phyloP scores from a whole-genome alignment of 2,888 invertebrate species.

The Dusona sp. region DNA sequence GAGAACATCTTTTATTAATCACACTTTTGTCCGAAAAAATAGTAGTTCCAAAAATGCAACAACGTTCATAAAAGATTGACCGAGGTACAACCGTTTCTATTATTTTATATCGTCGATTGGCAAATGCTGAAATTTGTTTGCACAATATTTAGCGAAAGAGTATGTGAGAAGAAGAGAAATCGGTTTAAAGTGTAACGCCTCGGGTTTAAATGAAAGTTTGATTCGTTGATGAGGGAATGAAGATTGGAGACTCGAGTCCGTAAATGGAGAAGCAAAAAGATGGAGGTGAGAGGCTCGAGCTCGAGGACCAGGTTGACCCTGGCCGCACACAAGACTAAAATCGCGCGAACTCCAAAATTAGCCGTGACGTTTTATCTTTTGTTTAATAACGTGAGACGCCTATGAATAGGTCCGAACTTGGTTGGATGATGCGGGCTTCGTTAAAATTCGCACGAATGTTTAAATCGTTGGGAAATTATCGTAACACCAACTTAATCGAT shows the following conservation, averaged over 20 bases:
- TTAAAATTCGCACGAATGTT: background rate
- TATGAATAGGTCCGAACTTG: background rate
- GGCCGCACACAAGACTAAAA: background rate
- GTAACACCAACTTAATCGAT: constrained; percentile 7
- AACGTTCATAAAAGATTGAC: background rate
- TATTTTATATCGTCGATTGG: background rate
- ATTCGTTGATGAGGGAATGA: background rate
- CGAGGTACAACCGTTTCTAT: background rate
- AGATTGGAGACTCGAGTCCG: background rate
- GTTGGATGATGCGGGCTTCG: background rate
- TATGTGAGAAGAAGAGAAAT: background rate
- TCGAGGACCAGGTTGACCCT: constrained; percentile 7
- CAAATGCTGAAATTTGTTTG: background rate
- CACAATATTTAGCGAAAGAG: background rate
- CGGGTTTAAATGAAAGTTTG: background rate
- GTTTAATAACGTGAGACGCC: background rate
- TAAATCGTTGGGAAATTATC: background rate
- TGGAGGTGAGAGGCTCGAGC: constrained; percentile 22
- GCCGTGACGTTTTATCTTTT: background rate
- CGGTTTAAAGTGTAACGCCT: background rate
- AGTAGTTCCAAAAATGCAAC: background rate
- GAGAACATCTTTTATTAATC: constrained; percentile 2
- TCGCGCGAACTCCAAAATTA: background rate
- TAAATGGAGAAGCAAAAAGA: background rate
- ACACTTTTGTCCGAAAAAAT: too few relatives aligned